A percentile compares a stretch with the other conserved stretches of the same genome.
Conservation (phyloP, 2,113 vertebrate species). For the Rhinoderma darwinii region DNA sequence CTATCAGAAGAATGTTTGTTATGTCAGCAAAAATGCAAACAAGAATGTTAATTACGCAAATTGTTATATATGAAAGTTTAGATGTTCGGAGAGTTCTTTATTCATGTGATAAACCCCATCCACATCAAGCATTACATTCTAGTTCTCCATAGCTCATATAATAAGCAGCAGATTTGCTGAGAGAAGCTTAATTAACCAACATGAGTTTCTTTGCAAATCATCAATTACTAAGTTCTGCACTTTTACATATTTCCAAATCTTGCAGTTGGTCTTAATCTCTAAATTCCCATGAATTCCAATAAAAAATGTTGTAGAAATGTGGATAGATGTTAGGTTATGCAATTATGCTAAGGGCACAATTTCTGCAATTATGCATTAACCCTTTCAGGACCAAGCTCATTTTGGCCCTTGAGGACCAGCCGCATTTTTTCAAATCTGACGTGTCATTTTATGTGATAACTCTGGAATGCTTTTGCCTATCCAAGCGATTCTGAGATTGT, state of each 20-base stretch:
- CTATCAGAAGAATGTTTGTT: not conserved
- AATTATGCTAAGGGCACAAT: too few species aligned
- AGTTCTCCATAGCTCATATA: not conserved
- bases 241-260: not conserved
- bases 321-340: too few species aligned
- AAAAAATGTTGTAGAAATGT: not conserved
- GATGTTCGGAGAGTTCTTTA: not conserved
- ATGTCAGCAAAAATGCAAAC: conserved; percentile 18
- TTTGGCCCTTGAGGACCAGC: too few species aligned
- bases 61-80: not conserved
- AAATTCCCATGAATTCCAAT: not conserved
- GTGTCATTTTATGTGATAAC: too few species aligned
- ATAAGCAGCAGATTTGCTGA: not conserved
- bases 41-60: conserved; percentile 18
- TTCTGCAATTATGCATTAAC: too few species aligned
- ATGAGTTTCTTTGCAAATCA: not conserved
- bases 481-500: too few species aligned
- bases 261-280: not conserved
- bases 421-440: too few species aligned
- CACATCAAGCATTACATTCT: not conserved
- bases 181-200: not conserved
- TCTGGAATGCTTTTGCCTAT: too few species aligned
- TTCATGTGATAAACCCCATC: not conserved
- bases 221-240: not conserved
- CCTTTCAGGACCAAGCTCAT: too few species aligned